These are phyloP conservation scores for Hafferia zeledoni DNA, from an alignment of 2,797 vertebrate genomes.

Conservation along the genomic window DNA sequence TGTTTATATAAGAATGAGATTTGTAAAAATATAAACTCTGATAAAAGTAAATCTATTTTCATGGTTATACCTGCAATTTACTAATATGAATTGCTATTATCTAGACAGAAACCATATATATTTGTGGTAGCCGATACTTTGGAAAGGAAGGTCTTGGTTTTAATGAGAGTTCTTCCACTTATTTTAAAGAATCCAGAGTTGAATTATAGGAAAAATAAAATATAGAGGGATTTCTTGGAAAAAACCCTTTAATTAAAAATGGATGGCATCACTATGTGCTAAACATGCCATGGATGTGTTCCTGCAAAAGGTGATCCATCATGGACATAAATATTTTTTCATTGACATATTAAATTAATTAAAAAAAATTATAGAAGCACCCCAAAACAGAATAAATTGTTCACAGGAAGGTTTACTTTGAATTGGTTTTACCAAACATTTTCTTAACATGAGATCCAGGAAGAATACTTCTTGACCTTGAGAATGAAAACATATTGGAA, in stretches of 20 bases:
- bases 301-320: not conserved
- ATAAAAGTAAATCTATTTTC: not conserved
- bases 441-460: not conserved
- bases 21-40: not conserved
- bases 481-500: not conserved
- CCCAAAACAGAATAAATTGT: not conserved
- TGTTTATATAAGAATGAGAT: not conserved
- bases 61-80: not conserved
- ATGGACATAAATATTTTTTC: not conserved
- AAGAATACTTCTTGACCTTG: not conserved
- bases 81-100: not conserved
- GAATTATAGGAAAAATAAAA: not conserved
- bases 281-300: not conserved
- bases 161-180: not conserved
- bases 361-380: not conserved
- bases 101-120: not conserved
- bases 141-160: not conserved
- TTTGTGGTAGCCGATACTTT: not conserved
- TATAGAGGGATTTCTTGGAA: not conserved
- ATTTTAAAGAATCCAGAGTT: not conserved
- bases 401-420: not conserved
- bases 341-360: not conserved
- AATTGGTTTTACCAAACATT: not conserved
- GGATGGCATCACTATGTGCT: rapidly evolving
- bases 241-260: not conserved